Base-by-base conservation (phyloP, 2,113 vertebrate species). In the Muscicapa adusta region DNA sequence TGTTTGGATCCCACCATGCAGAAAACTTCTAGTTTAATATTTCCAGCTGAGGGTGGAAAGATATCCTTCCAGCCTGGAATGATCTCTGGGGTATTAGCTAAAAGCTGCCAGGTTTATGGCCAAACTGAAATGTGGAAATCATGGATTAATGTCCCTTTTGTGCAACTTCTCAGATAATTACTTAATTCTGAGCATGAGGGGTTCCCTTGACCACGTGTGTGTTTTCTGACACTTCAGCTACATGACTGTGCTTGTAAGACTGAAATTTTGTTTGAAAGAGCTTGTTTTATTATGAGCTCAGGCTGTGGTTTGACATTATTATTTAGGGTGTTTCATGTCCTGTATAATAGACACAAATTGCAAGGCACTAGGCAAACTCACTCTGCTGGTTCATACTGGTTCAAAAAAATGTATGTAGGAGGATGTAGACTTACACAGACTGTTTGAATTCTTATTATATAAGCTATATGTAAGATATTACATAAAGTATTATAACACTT, bases 81-180 rank as follows among this genome's bases (percentile, higher is more conserved):
- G 53, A 73, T 81, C 71, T 91, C 71, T 83, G 12, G 18, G 18
- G 16, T 77, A 36, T 51, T 73, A 85, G 38, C 34, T 66, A 88
- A 88, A 62, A 38, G 40, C 19, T 70, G 38, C 14, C 29, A 62
- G 29, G 40, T 76, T 79, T 88, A 56, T 71, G 38, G 38, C 48
- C 75, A 74, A 78, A 66, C 13, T 33, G 66, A 89, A 88, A 92
- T 50, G 38, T 80, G 60, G n/a, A 73, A 80, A 45, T 83, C 7
- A 72, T 36, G 45, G 18, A 60, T 86, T 91, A 77, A 89, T 66
- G 48, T 15, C 34, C 40, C 6, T 84, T 83, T 86, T 43, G 20
- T 81, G 48, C 18, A 89, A 81, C 31, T 93, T 87, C 61, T 85
- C 50, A 60, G 53, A n/a, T 93, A 33, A 79, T 86, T 77, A 57